Evolutionary conservation across 2,113 vertebrate species (phyloP).

Genomic region (Bubo scandiacus): DNA sequence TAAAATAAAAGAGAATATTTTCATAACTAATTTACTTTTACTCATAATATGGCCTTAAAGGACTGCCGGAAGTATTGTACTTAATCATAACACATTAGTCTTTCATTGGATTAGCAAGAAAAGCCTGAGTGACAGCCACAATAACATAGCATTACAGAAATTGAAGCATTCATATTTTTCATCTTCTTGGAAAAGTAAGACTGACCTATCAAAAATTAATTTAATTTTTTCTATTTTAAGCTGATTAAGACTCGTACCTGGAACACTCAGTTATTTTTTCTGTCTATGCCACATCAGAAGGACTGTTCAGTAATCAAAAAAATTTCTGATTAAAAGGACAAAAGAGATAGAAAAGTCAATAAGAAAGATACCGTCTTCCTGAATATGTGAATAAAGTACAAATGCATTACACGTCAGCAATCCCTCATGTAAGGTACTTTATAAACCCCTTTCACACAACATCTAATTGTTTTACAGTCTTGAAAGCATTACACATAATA

Average conservation of each 20-base stretch:
- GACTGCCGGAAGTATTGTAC: slow-evolving; percentile 14
- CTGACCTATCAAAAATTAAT: slow-evolving; percentile 6
- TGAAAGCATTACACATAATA: background rate
- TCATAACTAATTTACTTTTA: slow-evolving; percentile 15
- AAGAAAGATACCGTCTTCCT: background rate
- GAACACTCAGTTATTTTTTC: background rate
- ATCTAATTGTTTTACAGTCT: background rate
- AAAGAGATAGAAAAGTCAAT: background rate
- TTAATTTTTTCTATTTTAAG: slow-evolving; percentile 2
- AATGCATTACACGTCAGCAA: rapidly evolving
- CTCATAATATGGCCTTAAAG: background rate
- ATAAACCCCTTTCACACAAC: background rate
- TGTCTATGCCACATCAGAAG: background rate
- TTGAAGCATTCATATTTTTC: background rate
- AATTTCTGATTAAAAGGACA: background rate
- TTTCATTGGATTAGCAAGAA: slow-evolving; percentile 53
- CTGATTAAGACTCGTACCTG: background rate
- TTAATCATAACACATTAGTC: slow-evolving; percentile 12
- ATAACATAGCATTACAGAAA: background rate
- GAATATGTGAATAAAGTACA: background rate
- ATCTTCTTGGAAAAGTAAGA: background rate
- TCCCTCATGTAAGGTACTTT: background rate
- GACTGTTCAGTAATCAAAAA: background rate
- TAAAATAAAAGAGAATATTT: background rate
- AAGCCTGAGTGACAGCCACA: slow-evolving; percentile 39